Percentiles rank a stretch among this genome's conserved stretches.
Evolutionary conservation across 2,888 invertebrate genomes (phyloP).

Genomic region (Netelia fuscicornis): DNA sequence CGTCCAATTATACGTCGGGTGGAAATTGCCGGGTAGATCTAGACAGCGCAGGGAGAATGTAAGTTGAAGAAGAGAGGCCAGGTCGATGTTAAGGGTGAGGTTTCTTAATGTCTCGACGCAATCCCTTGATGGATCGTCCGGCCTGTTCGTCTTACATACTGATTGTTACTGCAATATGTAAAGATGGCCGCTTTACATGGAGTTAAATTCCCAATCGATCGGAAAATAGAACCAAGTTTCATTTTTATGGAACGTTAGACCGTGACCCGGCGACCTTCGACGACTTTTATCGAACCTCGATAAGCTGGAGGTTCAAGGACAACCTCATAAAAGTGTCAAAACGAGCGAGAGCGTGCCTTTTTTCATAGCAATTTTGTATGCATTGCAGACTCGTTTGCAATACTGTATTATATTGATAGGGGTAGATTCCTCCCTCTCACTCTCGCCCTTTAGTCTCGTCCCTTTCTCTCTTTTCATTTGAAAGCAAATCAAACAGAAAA

Average conservation of each 20-base stretch:
- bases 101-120: conserved; percentile 67
- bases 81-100: conserved; percentile 22
- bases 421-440: neutral
- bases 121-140: conserved; percentile 66
- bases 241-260: conserved; percentile 45
- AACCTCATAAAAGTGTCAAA: neutral
- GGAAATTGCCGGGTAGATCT: conserved; percentile 69
- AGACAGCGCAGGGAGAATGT: conserved; percentile 17
- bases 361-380: conserved; percentile 39
- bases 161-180: conserved; percentile 40
- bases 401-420: neutral
- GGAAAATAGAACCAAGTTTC: conserved; percentile 58
- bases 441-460: no score
- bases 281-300: neutral
- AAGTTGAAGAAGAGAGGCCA: conserved; percentile 43
- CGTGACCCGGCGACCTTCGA: no score
- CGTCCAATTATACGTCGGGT: conserved; percentile 70
- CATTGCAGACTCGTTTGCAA: neutral
- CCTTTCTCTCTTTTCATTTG: neutral
- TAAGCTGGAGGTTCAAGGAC: no score
- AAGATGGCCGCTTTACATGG: conserved; percentile 48
- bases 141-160: conserved; percentile 66
- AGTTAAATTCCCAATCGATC: conserved; percentile 66
- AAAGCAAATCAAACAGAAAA: conserved; percentile 24
- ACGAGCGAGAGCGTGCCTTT: neutral